Evolutionary conservation across 2,888 invertebrate species (phyloP).

Genomic region (Steinernema scapterisci): DNA sequence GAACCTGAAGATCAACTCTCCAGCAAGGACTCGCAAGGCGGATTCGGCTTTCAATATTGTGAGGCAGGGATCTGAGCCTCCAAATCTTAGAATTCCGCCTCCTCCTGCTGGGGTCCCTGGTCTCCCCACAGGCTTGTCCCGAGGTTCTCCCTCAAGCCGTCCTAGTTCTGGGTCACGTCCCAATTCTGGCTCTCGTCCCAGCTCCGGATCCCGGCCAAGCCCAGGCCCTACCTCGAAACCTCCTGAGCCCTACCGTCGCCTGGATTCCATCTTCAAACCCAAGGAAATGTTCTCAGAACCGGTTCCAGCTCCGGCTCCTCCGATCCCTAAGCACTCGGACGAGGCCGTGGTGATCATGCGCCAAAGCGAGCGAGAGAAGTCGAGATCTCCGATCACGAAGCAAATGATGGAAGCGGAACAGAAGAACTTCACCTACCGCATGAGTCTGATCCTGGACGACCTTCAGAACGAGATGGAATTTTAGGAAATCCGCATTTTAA

Average conservation of each 20-base stretch:
- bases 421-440: conserved; percentile 57
- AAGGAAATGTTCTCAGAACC: conserved; percentile 29
- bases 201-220: too few relatives aligned
- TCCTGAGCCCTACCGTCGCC: conserved; percentile 8
- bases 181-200: too few relatives aligned
- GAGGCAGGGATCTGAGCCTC: background rate
- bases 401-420: conserved; percentile 27
- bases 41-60: conserved; percentile 17
- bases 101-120: background rate
- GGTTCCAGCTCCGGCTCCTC: background rate
- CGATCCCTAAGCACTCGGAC: conserved; percentile 12
- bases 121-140: too few relatives aligned
- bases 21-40: background rate
- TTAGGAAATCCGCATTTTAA: background rate
- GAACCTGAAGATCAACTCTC: conserved; percentile 5
- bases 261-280: conserved; percentile 30
- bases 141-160: too few relatives aligned
- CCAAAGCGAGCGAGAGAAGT: conserved; percentile 46
- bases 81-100: background rate
- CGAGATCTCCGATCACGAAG: conserved; percentile 21
- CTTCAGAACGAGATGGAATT: conserved; percentile 49
- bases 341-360: conserved; percentile 2
- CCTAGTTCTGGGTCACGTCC: too few relatives aligned
- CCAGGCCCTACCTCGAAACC: background rate
- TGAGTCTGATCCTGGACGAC: conserved; percentile 62